Base-by-base conservation (phyloP, 2,888 invertebrate genomes). In the Conomelus anceps region DNA sequence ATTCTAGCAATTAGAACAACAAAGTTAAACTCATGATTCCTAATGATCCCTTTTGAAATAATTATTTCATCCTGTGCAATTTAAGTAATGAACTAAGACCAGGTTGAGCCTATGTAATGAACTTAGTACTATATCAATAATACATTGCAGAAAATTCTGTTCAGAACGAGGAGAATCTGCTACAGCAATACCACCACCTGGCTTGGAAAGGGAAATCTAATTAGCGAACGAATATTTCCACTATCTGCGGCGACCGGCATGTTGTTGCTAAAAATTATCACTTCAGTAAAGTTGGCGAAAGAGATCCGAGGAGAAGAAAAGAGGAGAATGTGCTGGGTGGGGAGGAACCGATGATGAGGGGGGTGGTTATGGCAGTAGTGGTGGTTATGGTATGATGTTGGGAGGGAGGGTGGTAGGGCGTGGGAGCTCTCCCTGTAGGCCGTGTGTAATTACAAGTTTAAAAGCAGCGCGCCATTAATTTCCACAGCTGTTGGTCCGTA, bases 291-390 rank as follows among this genome's bases (percentile, higher is more conserved):
- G 87, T 86, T 41, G 29, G 41, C 41, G 22, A 89, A 87, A 90
- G 85, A 23, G 86, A 86, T 89, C 88, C 87, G 88, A 87, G 84
- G 84, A 63, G 85, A 87, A 86, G 34, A 63, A 63, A 90, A 91
- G 89, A 88, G 89, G 88, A 89, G 89, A 88, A 89, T 89, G 86
- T 89, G n/a, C n/a, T n/a, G n/a, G n/a, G n/a, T n/a, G 84, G 86
- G 87, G 85, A 84, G 89, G 84, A 84, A 86, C n/a, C n/a, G n/a
- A n/a, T n/a, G n/a, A n/a, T 87, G 84, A 85, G 84, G 29, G 90
- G 22, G 41, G 84, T 22, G 22, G 63, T 63, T 63, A n/a, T 20
- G 63, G n/a, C 3, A 11, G 26, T 4, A n/a, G 63, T n/a, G 63
- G 84, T 22, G 22, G 63, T 63, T 63, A n/a, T 20, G 63, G n/a